These are phyloP conservation scores for Tragelaphus buxtoni DNA, from an alignment of 2,113 vertebrate genomes.

Conservation along the genomic window DNA sequence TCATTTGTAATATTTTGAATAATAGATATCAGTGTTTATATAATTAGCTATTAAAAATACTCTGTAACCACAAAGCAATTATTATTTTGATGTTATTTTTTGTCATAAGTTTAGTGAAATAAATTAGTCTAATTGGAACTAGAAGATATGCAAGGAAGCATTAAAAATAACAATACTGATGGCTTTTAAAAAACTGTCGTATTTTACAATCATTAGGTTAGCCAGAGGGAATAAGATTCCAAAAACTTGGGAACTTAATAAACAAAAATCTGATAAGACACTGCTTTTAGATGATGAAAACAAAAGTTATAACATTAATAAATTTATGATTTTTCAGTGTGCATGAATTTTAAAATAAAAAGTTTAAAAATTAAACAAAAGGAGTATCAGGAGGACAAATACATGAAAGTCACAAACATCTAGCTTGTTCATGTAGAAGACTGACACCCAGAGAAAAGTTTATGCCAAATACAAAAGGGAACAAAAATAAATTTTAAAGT, in stretches of 20 bases:
- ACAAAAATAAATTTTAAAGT: not conserved
- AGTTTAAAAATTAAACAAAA: not conserved
- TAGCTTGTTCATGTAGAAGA: not conserved
- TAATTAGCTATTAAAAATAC: not conserved
- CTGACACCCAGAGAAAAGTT: not conserved
- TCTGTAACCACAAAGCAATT: not conserved
- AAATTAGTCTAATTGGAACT: not conserved
- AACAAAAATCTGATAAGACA: not conserved
- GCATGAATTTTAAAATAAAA: not conserved
- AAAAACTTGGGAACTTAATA: not conserved
- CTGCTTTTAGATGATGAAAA: not conserved
- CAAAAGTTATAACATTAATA: not conserved
- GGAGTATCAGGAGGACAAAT: not conserved
- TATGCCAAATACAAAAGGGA: not conserved
- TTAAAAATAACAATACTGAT: not conserved
- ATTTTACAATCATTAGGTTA: not conserved
- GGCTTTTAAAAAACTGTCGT: not conserved
- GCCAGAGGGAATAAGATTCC: not conserved
- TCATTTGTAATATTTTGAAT: not conserved
- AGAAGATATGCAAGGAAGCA: not conserved
- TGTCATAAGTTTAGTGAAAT: not conserved
- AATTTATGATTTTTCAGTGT: not conserved
- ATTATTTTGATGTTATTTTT: not conserved
- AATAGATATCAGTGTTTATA: not conserved
- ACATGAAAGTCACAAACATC: not conserved